Evolutionary conservation across 2,888 invertebrate genomes (phyloP).

Genomic region (Marronus borbonicus): DNA sequence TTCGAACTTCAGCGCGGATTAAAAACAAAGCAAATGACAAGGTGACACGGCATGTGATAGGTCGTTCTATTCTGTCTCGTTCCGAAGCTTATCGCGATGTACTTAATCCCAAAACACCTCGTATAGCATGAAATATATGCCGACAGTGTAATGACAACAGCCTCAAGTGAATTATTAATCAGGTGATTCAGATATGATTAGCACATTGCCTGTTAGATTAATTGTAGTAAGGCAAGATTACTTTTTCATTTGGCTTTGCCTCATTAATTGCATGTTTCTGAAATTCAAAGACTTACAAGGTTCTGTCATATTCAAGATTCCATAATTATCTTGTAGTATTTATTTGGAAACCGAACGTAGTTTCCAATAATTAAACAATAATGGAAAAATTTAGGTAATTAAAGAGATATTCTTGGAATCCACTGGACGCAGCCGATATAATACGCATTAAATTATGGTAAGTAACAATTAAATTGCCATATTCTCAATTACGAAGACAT

Average conservation of each 20-base stretch:
- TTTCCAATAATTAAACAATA: conserved; percentile 11
- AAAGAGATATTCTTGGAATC: not conserved
- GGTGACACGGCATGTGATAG: conserved; percentile 5
- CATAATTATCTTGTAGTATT: too few relatives aligned
- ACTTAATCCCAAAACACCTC: conserved; percentile 18
- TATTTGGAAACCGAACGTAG: too few relatives aligned
- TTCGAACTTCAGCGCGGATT: conserved; percentile 5
- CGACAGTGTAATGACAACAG: not conserved
- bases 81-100: conserved; percentile 27
- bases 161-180: not conserved
- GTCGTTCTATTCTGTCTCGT: conserved; percentile 7
- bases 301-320: too few relatives aligned
- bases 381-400: not conserved
- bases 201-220: not conserved
- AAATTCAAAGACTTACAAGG: too few relatives aligned
- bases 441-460: conserved; percentile 14
- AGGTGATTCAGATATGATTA: conserved; percentile 17
- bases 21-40: not conserved
- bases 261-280: too few relatives aligned
- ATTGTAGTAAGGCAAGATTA: too few relatives aligned
- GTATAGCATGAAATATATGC: not conserved
- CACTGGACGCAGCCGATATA: not conserved
- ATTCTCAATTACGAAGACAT: conserved; percentile 27
- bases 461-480: conserved; percentile 23
- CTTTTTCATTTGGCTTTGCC: too few relatives aligned